Base-by-base conservation (phyloP, 2,888 invertebrate genomes). In the Ennomos erosarius region DNA sequence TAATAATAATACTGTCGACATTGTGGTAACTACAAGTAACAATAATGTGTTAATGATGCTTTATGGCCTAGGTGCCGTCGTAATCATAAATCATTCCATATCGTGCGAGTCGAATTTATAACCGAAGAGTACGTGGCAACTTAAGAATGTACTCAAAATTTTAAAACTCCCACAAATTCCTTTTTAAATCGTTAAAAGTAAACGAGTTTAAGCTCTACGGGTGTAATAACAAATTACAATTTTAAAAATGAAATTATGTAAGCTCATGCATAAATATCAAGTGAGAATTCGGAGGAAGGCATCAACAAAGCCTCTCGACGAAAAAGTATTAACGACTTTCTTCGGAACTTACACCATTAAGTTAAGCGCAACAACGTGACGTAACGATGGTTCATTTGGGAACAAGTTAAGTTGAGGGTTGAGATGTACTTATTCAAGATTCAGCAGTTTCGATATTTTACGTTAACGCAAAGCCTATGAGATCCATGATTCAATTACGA, bases 321-420 rank as follows among this genome's bases (percentile, higher is more conserved):
- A 58, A 42, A 65, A 65, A 63, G 65, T 67, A 59, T 55, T 66
- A 68, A 70, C 71, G 71, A 73, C 65, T 69, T 69, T 70, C 73
- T 65, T 70, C 61, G 65, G 66, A 76, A 79, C 73, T 79, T 73
- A 60, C 58, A 59, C 69, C 69, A 70, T 76, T 76, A 75, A 75
- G 68, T 69, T 65, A 62, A 67, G 63, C 71, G 65, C 67, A 71
- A 70, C 74, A 68, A 71, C 69, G 71, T 74, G 69, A 72, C 69
- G 72, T 65, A 66, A 70, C 68, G 70, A 70, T 69, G 66, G 68
- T 70, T 73, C 73, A 71, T 76, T 75, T 26, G 26, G 26, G 26
- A 26, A 6, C 26, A 26, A 26, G 26, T 26, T 26, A 5, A 26
- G 26, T 26, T n/a, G n/a, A n/a, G n/a, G n/a, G n/a, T n/a, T 26